A percentile compares a stretch with the other conserved stretches of the same genome.
Evolutionary conservation across 1,140 invertebrate species (phyloP).

Genomic region (Fopius arisanus): DNA sequence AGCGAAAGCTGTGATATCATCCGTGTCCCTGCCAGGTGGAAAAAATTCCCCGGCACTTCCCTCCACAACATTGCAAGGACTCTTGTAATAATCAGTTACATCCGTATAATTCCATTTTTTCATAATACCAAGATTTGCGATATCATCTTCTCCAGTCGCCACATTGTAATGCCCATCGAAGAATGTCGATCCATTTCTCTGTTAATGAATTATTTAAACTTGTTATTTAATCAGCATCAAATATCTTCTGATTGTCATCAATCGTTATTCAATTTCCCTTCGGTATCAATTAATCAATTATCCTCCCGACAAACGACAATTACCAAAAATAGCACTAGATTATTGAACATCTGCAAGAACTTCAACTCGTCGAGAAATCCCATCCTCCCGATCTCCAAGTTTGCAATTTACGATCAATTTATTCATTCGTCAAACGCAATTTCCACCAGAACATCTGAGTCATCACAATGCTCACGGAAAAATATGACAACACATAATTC

Average conservation of each 20-base stretch:
- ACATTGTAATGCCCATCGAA: slow-evolving; percentile 79
- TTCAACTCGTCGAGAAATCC: too few relatives aligned
- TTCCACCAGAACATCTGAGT: neutral
- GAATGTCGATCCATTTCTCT: slow-evolving; percentile 78
- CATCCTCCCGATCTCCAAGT: too few relatives aligned
- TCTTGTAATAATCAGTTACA: slow-evolving; percentile 69
- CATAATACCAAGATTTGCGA: slow-evolving; percentile 71
- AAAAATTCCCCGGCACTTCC: slow-evolving; percentile 83
- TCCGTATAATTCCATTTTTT: slow-evolving; percentile 74
- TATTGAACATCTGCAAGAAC: too few relatives aligned
- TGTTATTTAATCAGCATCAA: too few relatives aligned
- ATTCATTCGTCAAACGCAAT: neutral
- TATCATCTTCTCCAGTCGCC: slow-evolving; percentile 70
- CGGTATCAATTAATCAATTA: too few relatives aligned
- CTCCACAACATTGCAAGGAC: slow-evolving; percentile 66
- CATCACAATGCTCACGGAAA: neutral
- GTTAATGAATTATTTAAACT: too few relatives aligned
- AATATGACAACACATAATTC: neutral
- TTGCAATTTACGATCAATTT: neutral
- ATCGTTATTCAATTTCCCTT: too few relatives aligned
- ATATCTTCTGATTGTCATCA: too few relatives aligned
- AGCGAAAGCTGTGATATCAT: slow-evolving; percentile 70
- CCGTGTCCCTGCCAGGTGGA: slow-evolving; percentile 68
- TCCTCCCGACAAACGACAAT: too few relatives aligned
- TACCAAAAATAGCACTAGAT: too few relatives aligned